Evolutionary conservation across 2,113 vertebrate species (phyloP).

Genomic region (Crotalus viridis): DNA sequence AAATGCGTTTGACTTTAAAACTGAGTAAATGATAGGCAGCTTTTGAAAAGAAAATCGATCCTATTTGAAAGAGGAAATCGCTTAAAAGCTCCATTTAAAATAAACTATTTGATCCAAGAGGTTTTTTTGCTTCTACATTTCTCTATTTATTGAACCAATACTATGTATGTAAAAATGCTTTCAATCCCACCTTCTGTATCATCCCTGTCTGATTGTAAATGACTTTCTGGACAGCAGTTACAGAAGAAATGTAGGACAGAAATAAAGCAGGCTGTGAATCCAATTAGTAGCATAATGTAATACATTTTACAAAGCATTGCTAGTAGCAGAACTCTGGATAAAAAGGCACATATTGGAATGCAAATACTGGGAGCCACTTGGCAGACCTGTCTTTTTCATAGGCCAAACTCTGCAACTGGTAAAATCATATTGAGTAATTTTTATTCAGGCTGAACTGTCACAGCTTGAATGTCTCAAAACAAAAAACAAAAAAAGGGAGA

Average conservation of each 20-base stretch:
- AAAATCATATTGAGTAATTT: not conserved
- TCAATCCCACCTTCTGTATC: not conserved
- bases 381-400: not conserved
- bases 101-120: not conserved
- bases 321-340: not conserved
- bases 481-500: not conserved
- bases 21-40: too few relatives aligned
- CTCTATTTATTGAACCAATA: not conserved
- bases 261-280: not conserved
- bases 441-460: not conserved
- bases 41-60: not conserved
- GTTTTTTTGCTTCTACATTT: not conserved
- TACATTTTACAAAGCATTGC: not conserved
- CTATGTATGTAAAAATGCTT: not conserved
- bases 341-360: not conserved
- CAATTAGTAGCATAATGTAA: not conserved
- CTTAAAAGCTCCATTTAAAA: not conserved
- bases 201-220: not conserved
- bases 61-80: not conserved
- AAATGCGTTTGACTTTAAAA: not conserved
- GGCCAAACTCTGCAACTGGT: not conserved
- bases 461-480: not conserved
- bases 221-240: not conserved
- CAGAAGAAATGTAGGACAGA: not conserved
- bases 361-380: not conserved